A percentile compares a stretch with the other conserved stretches of the same genome.
Evolutionary conservation across 2,113 vertebrate genomes (phyloP).

Genomic region (Chloroceryle aenea): DNA sequence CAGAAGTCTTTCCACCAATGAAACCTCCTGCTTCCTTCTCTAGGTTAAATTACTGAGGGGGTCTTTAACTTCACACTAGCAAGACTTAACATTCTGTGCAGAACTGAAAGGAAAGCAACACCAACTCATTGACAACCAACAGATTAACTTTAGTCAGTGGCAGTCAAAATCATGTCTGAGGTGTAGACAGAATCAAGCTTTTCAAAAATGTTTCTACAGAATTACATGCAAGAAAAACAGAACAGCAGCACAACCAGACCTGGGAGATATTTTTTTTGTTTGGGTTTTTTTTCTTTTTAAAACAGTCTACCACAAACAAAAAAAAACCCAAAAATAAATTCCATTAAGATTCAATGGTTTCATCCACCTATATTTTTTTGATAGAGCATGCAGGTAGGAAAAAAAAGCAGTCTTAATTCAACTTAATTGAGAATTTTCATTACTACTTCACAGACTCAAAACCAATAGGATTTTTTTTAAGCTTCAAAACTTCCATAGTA

Average conservation of each 20-base stretch:
- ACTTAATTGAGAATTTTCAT: neutral
- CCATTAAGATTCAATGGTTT: neutral
- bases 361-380: neutral
- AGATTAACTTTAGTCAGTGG: neutral
- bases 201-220: neutral
- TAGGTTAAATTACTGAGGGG: neutral
- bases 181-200: neutral
- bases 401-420: neutral
- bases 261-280: neutral
- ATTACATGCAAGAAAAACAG: neutral
- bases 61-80: neutral
- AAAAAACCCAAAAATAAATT: neutral
- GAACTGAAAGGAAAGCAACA: neutral
- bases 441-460: neutral
- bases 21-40: neutral
- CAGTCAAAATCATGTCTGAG: neutral
- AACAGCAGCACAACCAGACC: neutral
- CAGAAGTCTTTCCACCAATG: neutral
- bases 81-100: neutral
- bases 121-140: neutral
- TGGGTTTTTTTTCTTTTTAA: neutral
- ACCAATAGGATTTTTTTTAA: neutral
- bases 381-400: neutral
- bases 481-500: neutral
- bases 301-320: neutral